Base-by-base conservation (phyloP, 2,888 invertebrate genomes). In the Limnephilus lunatus region DNA sequence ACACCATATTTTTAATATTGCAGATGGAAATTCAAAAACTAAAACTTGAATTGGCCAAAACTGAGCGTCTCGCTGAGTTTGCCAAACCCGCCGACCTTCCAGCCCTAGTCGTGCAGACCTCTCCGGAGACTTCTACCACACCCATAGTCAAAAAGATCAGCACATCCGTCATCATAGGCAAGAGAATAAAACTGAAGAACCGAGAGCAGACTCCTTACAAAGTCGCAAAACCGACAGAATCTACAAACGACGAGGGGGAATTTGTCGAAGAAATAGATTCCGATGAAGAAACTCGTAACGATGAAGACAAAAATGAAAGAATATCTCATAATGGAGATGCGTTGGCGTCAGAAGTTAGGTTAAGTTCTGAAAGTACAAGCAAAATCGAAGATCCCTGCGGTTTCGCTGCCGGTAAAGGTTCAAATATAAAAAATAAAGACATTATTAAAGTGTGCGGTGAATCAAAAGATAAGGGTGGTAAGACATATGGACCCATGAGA, bases 61-160 rank as follows among this genome's bases (percentile, higher is more conserved):
- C 98, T 0, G 96, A 97, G 81, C 97, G 97, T 35, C 95, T 99
- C 39, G 97, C 98, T 0, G 97, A 98, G 94, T 95, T 99, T 82
- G 97, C 97, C 0, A 97, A 97, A 93, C 98, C 98, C 0, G 96
- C 97, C 0, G 95, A 96, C 94, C 95, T 97, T 86, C 97, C 97
- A 31, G 95, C 96, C 2, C 94, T 97, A 0, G 94, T 95, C 39
- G 94, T 95, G 92, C 94, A 94, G 85, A 94, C 94, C 39, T 15
- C 91, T 88, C 91, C 90, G 83, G 91, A 91, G 92, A 44, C 92
- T 94, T 93, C 91, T 85, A 89, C 93, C 88, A 92, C 30, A 14
- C 91, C 92, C 9, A 35, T 91, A 2, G 81, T 93, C 68, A 93
- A 92, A 85, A 93, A 93, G 90, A 81, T 87, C 12, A 92, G 82